Conservation (phyloP, 1,140 invertebrate species). For the Trialeurodes vaporariorum region DNA sequence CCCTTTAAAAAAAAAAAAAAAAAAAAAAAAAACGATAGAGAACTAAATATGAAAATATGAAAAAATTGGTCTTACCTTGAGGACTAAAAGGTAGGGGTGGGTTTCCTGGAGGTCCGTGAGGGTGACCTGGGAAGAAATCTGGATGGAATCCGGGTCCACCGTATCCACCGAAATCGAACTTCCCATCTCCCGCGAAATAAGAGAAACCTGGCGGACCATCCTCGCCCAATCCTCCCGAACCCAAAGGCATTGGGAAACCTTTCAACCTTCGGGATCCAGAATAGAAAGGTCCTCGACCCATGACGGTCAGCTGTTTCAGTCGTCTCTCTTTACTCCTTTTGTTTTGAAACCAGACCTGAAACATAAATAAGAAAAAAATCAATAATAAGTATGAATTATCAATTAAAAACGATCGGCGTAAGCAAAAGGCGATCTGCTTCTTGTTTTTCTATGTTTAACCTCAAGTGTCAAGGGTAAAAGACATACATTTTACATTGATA, state of each 20-base stretch:
- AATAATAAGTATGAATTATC: no score
- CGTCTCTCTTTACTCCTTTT: slow-evolving; percentile 94
- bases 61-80: slow-evolving; percentile 21
- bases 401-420: no score
- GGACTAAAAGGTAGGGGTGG: slow-evolving; percentile 25
- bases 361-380: not conserved
- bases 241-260: slow-evolving; percentile 79
- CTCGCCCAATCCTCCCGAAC: slow-evolving; percentile 67
- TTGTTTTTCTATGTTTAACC: no score
- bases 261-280: slow-evolving; percentile 79
- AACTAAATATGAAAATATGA: no score
- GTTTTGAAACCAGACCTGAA: slow-evolving; percentile 99
- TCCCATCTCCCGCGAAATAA: slow-evolving; percentile 71
- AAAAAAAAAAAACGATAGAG: no score
- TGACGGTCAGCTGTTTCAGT: slow-evolving; percentile 80
- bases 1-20: no score
- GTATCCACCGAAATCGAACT: slow-evolving; percentile 81
- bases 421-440: no score
- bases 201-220: slow-evolving; percentile 66
- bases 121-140: slow-evolving; percentile 74
- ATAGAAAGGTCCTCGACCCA: slow-evolving; percentile 83
- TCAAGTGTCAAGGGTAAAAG: no score
- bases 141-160: slow-evolving; percentile 74
- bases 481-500: no score
- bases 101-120: slow-evolving; percentile 49